Percentiles rank a stretch among this genome's conserved stretches.
phyloP scores from a whole-genome alignment of 2,797 vertebrate genomes.

The Melanotaenia nigrans region DNA sequence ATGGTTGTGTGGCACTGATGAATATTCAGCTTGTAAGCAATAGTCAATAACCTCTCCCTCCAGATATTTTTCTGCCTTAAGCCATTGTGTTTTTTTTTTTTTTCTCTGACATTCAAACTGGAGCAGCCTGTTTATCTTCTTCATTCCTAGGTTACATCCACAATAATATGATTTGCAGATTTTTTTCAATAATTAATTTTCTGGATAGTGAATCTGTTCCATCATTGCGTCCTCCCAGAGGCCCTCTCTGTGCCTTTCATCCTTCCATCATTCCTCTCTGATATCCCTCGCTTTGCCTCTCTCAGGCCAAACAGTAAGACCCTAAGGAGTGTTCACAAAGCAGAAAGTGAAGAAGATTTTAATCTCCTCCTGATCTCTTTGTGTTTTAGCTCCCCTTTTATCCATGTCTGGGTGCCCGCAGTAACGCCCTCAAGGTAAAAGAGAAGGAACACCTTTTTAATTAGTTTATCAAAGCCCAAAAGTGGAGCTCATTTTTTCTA shows the following conservation, averaged over 20 bases:
- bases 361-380: conserved; percentile 61
- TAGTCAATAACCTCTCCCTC: conserved; percentile 49
- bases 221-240: conserved; percentile 55
- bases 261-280: conserved; percentile 63
- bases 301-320: conserved; percentile 60
- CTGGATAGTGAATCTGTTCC: conserved; percentile 63
- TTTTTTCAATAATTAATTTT: conserved; percentile 81
- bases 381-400: conserved; percentile 33
- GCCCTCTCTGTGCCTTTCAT: conserved; percentile 60
- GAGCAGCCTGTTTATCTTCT: conserved; percentile 65
- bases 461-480: conserved; percentile 71
- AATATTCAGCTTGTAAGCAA: conserved; percentile 60
- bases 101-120: conserved; percentile 56
- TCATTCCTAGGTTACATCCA: conserved; percentile 64
- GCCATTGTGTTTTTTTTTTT: conserved; percentile 19
- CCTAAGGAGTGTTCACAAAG: conserved; percentile 51
- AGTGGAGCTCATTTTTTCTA: conserved; percentile 67
- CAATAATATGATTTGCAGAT: conserved; percentile 69
- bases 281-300: conserved; percentile 57
- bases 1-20: conserved; percentile 45
- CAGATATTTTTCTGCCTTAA: conserved; percentile 44
- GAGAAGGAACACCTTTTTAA: conserved; percentile 69
- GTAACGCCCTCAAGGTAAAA: conserved; percentile 49
- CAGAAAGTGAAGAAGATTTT: conserved; percentile 36
- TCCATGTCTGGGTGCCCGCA: conserved; percentile 32